Percentiles rank a stretch among this genome's conserved stretches.
These are phyloP conservation scores for Elephantulus edwardii DNA, from an alignment of 2,113 vertebrate species.

Conservation along the genomic window DNA sequence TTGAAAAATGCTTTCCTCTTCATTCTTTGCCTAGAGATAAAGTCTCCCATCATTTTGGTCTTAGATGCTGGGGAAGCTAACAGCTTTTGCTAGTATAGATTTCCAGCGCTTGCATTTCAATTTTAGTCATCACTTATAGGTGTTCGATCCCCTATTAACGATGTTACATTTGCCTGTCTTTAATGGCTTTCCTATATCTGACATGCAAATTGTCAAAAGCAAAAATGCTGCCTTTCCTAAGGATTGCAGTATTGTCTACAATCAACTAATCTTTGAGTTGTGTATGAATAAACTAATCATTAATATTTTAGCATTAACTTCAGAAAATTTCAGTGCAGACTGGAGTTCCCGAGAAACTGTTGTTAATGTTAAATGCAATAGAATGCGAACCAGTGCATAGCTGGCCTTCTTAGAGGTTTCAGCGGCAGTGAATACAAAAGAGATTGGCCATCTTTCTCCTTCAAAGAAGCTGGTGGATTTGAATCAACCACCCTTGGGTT, in stretches of 20 bases:
- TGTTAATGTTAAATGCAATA: no score
- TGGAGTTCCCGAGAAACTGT: no score
- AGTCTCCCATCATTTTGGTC: slow-evolving; percentile 30
- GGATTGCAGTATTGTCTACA: neutral
- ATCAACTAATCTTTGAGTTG: neutral
- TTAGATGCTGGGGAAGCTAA: slow-evolving; percentile 26
- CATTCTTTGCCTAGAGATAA: slow-evolving; percentile 58
- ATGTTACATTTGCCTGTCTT: neutral
- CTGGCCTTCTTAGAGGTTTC: no score
- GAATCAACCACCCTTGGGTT: no score
- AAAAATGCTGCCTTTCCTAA: neutral
- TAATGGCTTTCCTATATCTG: neutral
- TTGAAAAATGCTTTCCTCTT: slow-evolving; percentile 53
- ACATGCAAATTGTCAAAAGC: neutral
- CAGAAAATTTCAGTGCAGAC: neutral
- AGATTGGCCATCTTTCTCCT: no score
- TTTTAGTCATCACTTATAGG: neutral
- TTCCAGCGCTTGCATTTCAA: neutral
- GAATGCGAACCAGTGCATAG: no score
- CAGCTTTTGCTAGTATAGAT: neutral
- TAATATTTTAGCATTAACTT: neutral
- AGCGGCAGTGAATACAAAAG: no score
- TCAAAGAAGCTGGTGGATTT: no score
- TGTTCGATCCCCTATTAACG: neutral
- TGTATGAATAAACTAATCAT: neutral